Percentiles rank a stretch among this genome's conserved stretches.
phyloP scores from a whole-genome alignment of 2,113 vertebrate species.

The Puntigrus tetrazona region DNA sequence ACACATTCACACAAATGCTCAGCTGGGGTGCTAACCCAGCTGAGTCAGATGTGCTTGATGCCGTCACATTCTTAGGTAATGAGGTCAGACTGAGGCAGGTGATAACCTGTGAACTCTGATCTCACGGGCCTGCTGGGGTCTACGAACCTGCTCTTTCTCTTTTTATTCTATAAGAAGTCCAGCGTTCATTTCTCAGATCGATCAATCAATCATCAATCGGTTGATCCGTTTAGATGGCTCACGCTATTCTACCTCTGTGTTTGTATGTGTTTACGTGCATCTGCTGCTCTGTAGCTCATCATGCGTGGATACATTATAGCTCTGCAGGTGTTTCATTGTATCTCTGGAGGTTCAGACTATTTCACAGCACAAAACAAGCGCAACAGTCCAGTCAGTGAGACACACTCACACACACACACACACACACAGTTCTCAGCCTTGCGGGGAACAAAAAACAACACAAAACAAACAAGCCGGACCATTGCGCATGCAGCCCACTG shows the following conservation, averaged over 20 bases:
- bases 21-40: constrained; percentile 73
- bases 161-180: neutral
- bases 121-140: constrained; percentile 65
- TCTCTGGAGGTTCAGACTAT: constrained; percentile 8
- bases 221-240: neutral
- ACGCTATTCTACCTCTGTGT: neutral
- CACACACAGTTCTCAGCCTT: constrained; percentile 13
- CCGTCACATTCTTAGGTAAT: constrained; percentile 78
- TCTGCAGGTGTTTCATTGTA: neutral
- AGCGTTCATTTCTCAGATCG: constrained; percentile 1
- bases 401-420: no score
- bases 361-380: constrained; percentile 8
- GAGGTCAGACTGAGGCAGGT: constrained; percentile 78
- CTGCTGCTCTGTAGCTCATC: neutral
- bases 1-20: constrained; percentile 50
- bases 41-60: constrained; percentile 72
- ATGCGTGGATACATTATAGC: neutral
- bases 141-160: neutral
- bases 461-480: constrained; percentile 8
- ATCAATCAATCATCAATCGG: neutral
- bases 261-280: constrained; percentile 2
- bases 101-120: constrained; percentile 79
- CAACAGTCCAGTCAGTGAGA: constrained; percentile 31
- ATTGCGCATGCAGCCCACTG: neutral
- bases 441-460: constrained; percentile 30